Evolutionary conservation across 2,888 invertebrate species (phyloP), one percentile per base, ranked within the genome.

Genomic region (Mythimna vitellina): DNA sequence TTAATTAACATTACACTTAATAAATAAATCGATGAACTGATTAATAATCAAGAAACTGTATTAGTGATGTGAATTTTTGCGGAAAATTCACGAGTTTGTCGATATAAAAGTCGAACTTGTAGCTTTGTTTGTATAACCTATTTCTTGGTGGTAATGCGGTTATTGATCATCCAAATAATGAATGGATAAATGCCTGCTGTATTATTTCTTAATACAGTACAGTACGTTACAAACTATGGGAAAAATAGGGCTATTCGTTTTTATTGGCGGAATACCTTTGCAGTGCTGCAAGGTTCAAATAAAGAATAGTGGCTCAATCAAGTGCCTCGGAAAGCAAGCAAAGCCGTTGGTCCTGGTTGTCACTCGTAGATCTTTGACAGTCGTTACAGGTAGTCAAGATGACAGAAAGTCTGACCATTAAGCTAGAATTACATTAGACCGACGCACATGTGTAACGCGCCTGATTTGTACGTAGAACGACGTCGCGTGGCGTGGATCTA

Each of bases 81-180:
- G 0, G 10, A 38, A 73, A 60, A 38, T 3, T 25, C 7, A 17
- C n/a, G n/a, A 46, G 25, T 38, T 49, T 70, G 20, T 25, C 42
- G 20, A 56, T 35, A n/a, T n/a, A n/a, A n/a, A 22, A 35, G 1
- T 22, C 20, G 22, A 25, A 42, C 32, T 25, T 22, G 32, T 42
- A 32, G 29, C 22, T 32, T 25, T 56, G 70, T 46, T 42, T 25
- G 35, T 42, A 20, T 20, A 12, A 12, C 22, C 6, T 32, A 9
- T 9, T 25, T 3, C 12, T 25, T 29, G n/a, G 10, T n/a, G n/a
- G 29, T 29, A 53, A 29, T 67, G 22, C 22, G 68, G 42, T 54
- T 54, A 46, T 69, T 69, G 32, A 54, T 22, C 7, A 22, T 32
- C 22, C 42, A 69, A 42, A 54, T 70, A 32, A 54, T 32, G 14